These are phyloP conservation scores for Odontocolon sp. DNA, from an alignment of 2,888 invertebrate species.

Conservation along the genomic window DNA sequence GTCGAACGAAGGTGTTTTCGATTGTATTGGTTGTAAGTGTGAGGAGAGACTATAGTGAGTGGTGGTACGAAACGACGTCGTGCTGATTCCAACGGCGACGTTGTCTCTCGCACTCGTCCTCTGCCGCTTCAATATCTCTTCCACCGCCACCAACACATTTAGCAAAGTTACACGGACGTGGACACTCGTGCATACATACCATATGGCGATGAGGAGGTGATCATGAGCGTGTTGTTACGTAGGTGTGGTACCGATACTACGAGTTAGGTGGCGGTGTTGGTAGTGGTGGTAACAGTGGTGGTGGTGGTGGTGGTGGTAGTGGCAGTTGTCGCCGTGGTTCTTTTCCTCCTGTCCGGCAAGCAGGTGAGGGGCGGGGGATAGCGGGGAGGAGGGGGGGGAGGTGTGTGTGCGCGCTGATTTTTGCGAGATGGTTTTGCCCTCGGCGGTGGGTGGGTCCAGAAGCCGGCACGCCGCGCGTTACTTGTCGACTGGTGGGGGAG, in stretches of 20 bases:
- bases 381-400: background rate
- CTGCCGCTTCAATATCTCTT: conserved; percentile 4
- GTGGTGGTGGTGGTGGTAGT: conserved; percentile 65
- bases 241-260: conserved; percentile 24
- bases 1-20: background rate
- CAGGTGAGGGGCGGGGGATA: conserved; percentile 45
- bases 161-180: background rate
- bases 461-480: conserved; percentile 70
- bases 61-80: conserved; percentile 19
- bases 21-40: conserved; percentile 12
- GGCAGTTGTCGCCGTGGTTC: conserved; percentile 76
- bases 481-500: conserved; percentile 63
- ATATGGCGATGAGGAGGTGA: conserved; percentile 29
- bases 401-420: conserved; percentile 74
- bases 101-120: conserved; percentile 51
- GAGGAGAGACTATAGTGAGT: conserved; percentile 20
- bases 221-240: conserved; percentile 22
- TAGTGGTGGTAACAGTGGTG: conserved; percentile 64
- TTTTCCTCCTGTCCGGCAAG: conserved; percentile 68
- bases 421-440: conserved; percentile 77
- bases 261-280: background rate
- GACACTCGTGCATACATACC: background rate
- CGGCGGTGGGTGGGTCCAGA: conserved; percentile 78
- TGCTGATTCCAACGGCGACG: background rate
- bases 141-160: background rate